phyloP scores from a whole-genome alignment of 2,113 vertebrate species.

The Maccullochella peelii region DNA sequence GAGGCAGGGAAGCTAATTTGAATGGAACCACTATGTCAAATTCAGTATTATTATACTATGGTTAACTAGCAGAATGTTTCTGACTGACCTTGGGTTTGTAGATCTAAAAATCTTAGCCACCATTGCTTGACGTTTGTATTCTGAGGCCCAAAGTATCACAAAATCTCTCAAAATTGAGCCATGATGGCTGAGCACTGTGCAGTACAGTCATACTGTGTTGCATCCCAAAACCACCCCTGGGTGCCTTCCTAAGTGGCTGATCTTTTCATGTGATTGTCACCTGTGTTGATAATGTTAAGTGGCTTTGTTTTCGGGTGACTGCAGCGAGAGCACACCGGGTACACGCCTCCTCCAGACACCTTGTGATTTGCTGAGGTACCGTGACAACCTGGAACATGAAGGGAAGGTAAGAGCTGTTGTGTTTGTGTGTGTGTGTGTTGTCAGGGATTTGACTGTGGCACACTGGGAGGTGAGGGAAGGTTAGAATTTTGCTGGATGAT shows the following conservation, averaged over 20 bases:
- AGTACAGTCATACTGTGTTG: neutral
- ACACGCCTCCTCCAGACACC: slow-evolving; percentile 29
- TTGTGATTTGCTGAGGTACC: slow-evolving; percentile 16
- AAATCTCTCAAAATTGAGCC: neutral
- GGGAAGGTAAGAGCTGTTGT: neutral
- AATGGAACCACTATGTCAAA: neutral
- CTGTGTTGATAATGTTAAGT: slow-evolving; percentile 49
- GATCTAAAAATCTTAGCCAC: neutral
- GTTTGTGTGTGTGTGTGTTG: slow-evolving; percentile 15
- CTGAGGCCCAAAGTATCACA: neutral
- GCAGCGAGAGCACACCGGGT: slow-evolving; percentile 8
- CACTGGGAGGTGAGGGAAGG: slow-evolving; percentile 45
- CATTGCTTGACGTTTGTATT: neutral
- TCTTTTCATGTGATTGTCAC: slow-evolving; percentile 36
- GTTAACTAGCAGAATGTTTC: neutral
- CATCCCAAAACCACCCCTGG: slow-evolving; percentile 3
- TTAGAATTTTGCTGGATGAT: slow-evolving; percentile 53
- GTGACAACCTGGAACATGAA: slow-evolving; percentile 2
- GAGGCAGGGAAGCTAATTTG: neutral
- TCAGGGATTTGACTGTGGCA: slow-evolving; percentile 12
- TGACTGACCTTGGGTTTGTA: neutral
- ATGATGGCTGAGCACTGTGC: neutral
- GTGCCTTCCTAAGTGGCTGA: slow-evolving; percentile 13
- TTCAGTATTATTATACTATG: neutral
- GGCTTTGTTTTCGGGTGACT: slow-evolving; percentile 54